These are phyloP conservation scores for Dexiosoma caninum DNA, from an alignment of 2,888 invertebrate genomes.

Conservation along the genomic window DNA sequence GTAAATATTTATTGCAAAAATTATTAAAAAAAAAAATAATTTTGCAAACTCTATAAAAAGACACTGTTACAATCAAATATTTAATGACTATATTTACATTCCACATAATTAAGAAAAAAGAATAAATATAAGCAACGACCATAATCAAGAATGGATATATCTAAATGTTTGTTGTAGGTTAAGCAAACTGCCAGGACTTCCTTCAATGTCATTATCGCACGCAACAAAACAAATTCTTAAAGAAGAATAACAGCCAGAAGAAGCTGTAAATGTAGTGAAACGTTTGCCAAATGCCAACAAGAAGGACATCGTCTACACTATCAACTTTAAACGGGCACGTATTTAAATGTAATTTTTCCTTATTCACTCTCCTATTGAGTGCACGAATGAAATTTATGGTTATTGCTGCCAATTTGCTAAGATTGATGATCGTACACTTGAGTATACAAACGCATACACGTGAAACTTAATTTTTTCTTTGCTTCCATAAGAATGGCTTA, in stretches of 20 bases:
- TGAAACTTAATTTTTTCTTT: background rate
- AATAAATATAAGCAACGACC: background rate
- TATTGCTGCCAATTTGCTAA: constrained; percentile 55
- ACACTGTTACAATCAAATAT: too few species aligned
- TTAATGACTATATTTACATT: too few species aligned
- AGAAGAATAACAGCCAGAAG: background rate
- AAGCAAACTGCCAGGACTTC: background rate
- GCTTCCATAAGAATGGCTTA: background rate
- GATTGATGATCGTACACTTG: constrained; percentile 49
- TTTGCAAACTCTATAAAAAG: too few species aligned
- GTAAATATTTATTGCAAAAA: too few species aligned
- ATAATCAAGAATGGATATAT: background rate
- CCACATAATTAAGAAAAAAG: background rate
- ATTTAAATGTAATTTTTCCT: constrained; percentile 21
- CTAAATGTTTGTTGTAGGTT: background rate
- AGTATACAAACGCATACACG: background rate
- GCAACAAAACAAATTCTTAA: background rate
- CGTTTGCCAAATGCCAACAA: background rate
- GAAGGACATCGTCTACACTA: background rate
- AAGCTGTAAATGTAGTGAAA: background rate
- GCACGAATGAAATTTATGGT: constrained; percentile 48
- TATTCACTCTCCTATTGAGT: constrained; percentile 15
- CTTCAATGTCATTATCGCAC: constrained; percentile 16
- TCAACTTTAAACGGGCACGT: constrained; percentile 34
- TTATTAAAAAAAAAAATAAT: too few species aligned